These are phyloP conservation scores for Drosophila trichaetosa DNA, from an alignment of 2,888 invertebrate genomes.

Conservation along the genomic window DNA sequence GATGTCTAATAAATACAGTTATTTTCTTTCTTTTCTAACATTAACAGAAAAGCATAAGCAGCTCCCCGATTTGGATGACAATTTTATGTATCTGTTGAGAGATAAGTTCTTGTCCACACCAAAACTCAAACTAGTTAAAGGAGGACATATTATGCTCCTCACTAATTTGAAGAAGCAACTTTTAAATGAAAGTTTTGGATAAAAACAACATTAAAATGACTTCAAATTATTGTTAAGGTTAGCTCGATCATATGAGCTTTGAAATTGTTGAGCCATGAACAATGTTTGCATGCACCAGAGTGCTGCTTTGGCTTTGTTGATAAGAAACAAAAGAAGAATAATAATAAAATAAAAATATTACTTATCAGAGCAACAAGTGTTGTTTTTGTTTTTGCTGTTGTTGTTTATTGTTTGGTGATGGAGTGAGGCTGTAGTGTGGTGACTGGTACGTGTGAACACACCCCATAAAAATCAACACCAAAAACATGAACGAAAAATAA, in stretches of 20 bases:
- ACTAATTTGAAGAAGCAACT: background rate
- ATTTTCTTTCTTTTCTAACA: background rate
- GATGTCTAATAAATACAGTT: background rate
- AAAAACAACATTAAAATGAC: background rate
- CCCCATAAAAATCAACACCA: slow-evolving; percentile 39
- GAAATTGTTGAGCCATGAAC: background rate
- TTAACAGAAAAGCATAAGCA: background rate
- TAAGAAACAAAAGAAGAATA: slow-evolving; percentile 1
- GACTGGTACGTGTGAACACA: slow-evolving; percentile 53
- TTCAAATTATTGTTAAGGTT: background rate
- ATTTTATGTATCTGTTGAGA: background rate
- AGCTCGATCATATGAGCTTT: background rate
- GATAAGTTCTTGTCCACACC: background rate
- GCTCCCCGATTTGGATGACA: background rate
- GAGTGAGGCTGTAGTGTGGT: slow-evolving; percentile 21
- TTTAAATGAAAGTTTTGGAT: background rate
- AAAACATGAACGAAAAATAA: slow-evolving; percentile 11
- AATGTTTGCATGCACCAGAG: background rate
- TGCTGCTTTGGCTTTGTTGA: slow-evolving; percentile 1
- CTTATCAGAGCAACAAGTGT: slow-evolving; percentile 33
- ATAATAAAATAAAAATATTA: background rate
- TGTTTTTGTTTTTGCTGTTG: background rate
- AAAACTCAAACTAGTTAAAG: background rate
- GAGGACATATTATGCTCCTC: background rate
- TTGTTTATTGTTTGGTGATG: slow-evolving; percentile 1